Percentiles rank a stretch among this genome's conserved stretches.
phyloP scores from a whole-genome alignment of 2,113 vertebrate genomes.

The Cyanocitta stelleri region DNA sequence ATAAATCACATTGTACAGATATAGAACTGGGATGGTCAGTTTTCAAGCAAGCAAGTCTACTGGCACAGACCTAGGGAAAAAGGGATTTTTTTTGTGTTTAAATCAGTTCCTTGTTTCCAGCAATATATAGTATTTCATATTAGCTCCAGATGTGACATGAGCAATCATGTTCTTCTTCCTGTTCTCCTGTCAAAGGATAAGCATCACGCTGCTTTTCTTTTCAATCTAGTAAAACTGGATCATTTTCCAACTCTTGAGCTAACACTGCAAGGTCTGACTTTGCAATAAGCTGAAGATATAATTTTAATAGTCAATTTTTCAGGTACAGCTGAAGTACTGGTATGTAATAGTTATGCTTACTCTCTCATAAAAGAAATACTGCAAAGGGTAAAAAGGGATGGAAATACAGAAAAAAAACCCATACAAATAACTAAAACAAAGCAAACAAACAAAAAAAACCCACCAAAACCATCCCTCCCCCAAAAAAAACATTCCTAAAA shows the following conservation, averaged over 20 bases:
- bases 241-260: background rate
- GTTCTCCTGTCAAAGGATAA: background rate
- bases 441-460: background rate
- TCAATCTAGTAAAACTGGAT: background rate
- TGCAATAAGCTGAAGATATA: background rate
- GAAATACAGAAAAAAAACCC: background rate
- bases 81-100: background rate
- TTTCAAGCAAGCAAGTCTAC: background rate
- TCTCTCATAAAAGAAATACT: background rate
- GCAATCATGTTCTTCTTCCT: background rate
- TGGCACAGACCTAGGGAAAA: background rate
- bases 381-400: background rate
- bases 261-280: background rate
- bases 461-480: no score
- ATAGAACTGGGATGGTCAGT: background rate
- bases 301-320: background rate
- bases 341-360: background rate
- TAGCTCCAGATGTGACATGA: background rate
- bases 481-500: no score
- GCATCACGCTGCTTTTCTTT: background rate
- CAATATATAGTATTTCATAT: background rate
- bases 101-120: background rate
- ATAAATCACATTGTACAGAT: background rate
- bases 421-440: background rate
- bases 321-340: background rate